Conservation (phyloP, 1,140 invertebrate species). For the Drosophila pallidifrons region DNA sequence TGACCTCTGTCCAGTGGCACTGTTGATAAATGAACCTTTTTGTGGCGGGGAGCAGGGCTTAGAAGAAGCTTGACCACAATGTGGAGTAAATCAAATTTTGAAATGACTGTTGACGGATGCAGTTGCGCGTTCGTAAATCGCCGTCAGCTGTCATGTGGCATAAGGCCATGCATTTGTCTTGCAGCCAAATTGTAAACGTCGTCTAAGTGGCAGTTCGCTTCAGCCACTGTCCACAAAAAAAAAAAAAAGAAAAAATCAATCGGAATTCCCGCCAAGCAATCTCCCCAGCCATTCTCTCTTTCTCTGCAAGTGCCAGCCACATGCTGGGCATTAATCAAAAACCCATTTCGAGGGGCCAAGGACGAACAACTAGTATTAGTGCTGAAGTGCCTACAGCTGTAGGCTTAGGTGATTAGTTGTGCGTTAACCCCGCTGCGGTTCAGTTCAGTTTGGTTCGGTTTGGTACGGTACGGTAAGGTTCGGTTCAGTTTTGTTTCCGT, state of each 20-base stretch:
- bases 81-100: constrained; percentile 48
- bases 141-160: constrained; percentile 33
- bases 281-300: not conserved
- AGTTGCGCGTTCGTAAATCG: constrained; percentile 37
- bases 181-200: constrained; percentile 15
- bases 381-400: not conserved
- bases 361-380: constrained; percentile 1
- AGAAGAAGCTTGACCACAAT: constrained; percentile 22
- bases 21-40: constrained; percentile 52
- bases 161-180: constrained; percentile 60
- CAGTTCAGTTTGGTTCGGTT: constrained; percentile 29
- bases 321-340: constrained; percentile 74
- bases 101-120: constrained; percentile 57
- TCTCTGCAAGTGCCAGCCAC: no score
- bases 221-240: constrained; percentile 3
- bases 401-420: constrained; percentile 73
- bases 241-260: constrained; percentile 73
- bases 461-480: constrained; percentile 9
- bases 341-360: constrained; percentile 62
- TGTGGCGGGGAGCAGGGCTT: not conserved
- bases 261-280: constrained; percentile 23
- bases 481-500: not conserved
- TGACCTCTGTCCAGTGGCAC: constrained; percentile 25
- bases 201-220: constrained; percentile 9
- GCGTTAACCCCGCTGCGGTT: constrained; percentile 67